Evolutionary conservation across 2,797 vertebrate genomes (phyloP), one percentile per base, ranked within the genome.

Genomic region (Nannoperca obscura): DNA sequence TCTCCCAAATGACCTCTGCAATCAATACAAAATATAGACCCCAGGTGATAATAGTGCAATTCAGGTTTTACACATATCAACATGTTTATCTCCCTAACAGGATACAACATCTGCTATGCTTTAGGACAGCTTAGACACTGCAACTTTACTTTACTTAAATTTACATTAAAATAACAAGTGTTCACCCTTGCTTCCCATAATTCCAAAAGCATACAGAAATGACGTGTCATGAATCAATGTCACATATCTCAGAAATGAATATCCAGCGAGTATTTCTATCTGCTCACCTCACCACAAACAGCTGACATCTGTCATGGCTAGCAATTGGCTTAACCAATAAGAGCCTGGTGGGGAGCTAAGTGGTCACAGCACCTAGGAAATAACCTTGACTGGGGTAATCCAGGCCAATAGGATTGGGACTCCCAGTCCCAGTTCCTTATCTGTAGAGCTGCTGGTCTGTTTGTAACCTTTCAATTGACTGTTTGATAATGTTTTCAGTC

Each of bases 321-420:
- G 86, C 86, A 90, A 80, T 80, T 67, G 67, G 73, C 66, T 84
- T 53, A 77, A 71, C 85, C 79, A 88, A 85, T 84, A 77, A 74
- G 67, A 86, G 74, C 42, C 64, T 61, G 53, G 24, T 47, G n/a
- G 62, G 22, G 60, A 82, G 64, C 50, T 71, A 74, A 85, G 70
- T 79, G 81, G 76, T 78, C 86, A 73, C 40, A 72, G 69, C 77
- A 80, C 75, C 87, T 61, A 78, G 81, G 70, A 79, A 73, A 89
- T 82, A 68, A 89, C 88, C 83, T 91, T 90, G 86, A 64, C 71
- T 47, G 53, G 36, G 72, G 30, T 93, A 94, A 92, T 92, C 89
- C 88, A 36, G 24, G 75, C 61, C 84, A 91, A 91, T 83, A 87
- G 90, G 90, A 92, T 93, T 92, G 83, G 32, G 57, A 59, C 38